A percentile compares a stretch with the other conserved stretches of the same genome.
phyloP scores from a whole-genome alignment of 2,888 invertebrate species.

The Trimorus sp. region DNA sequence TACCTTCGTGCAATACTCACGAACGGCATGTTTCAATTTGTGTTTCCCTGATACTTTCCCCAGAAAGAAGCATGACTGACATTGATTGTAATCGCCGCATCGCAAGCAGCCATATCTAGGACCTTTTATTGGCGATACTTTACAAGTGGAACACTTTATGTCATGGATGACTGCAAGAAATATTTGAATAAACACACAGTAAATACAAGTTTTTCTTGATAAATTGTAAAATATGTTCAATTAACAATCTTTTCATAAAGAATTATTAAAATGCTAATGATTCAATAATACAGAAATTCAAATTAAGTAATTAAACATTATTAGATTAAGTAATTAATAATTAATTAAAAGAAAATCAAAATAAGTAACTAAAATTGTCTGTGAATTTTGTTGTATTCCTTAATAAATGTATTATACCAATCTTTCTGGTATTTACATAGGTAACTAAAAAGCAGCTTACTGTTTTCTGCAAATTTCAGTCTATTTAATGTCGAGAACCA shows the following conservation, averaged over 20 bases:
- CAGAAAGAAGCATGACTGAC: slow-evolving; percentile 87
- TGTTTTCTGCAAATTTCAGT: slow-evolving; percentile 84
- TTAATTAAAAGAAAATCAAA: too few relatives aligned
- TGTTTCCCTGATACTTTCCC: slow-evolving; percentile 85
- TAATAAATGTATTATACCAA: too few relatives aligned
- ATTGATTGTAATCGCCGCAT: slow-evolving; percentile 86
- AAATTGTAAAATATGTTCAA: too few relatives aligned
- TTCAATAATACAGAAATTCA: too few relatives aligned
- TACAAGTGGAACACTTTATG: slow-evolving; percentile 85
- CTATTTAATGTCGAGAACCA: slow-evolving; percentile 87
- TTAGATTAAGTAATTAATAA: too few relatives aligned
- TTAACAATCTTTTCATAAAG: too few relatives aligned
- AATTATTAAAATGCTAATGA: too few relatives aligned
- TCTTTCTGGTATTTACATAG: too few relatives aligned
- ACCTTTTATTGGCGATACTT: slow-evolving; percentile 84
- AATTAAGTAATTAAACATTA: too few relatives aligned
- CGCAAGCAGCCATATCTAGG: slow-evolving; percentile 86
- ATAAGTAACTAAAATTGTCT: too few relatives aligned
- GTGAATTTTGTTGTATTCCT: too few relatives aligned
- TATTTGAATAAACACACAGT: background rate
- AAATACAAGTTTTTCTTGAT: too few relatives aligned
- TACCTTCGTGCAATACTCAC: slow-evolving; percentile 85
- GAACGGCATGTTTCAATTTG: slow-evolving; percentile 86
- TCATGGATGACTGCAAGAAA: slow-evolving; percentile 83
- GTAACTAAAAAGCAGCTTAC: slow-evolving; percentile 74